Evolutionary conservation across 2,888 invertebrate species (phyloP), one percentile per base, ranked within the genome.

Genomic region (Synanthedon myopaeformis): DNA sequence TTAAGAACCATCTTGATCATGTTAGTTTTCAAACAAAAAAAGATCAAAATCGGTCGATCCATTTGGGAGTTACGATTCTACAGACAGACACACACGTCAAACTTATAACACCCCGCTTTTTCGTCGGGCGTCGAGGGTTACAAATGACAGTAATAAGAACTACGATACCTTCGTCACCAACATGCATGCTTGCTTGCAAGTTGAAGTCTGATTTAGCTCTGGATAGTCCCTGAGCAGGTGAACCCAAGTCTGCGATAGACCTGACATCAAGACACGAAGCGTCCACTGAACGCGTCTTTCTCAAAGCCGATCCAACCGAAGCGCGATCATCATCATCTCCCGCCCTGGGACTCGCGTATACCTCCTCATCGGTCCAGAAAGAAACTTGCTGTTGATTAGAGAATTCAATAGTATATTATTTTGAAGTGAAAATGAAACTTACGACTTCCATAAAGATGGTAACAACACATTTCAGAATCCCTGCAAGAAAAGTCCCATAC

Each of bases 191-290:
- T 50, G 92, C 91, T 74, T 93, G 93, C 60, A 96, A 82, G 83
- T 96, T 96, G 69, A 93, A 94, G 76, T 96, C 96, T 13, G 96
- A 96, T 79, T 95, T 94, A 61, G 96, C 96, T 64, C 96, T 90
- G 49, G 93, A 92, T 41, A 93, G 74, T 4, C 91, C 91, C 64
- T 91, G 90, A 51, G 91, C 79, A 42, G 92, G 92, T 10, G 91
- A 90, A 41, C 89, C 90, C 54, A 90, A 88, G 54, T 91, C 91
- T 49, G 89, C 90, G 67, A 94, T 89, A 63, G 92, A 92, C 58
- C 95, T 90, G 65, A 96, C 92, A 67, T 96, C 96, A 58, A 95
- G 88, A 69, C 94, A 95, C 3, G 95, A 95, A 2, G 96, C 96
- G 71, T 96, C 96, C 80, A 96, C 94, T 59, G 96, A 95, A 69